Base-by-base conservation (phyloP, 2,888 invertebrate species). In the Drosophila yooni region DNA sequence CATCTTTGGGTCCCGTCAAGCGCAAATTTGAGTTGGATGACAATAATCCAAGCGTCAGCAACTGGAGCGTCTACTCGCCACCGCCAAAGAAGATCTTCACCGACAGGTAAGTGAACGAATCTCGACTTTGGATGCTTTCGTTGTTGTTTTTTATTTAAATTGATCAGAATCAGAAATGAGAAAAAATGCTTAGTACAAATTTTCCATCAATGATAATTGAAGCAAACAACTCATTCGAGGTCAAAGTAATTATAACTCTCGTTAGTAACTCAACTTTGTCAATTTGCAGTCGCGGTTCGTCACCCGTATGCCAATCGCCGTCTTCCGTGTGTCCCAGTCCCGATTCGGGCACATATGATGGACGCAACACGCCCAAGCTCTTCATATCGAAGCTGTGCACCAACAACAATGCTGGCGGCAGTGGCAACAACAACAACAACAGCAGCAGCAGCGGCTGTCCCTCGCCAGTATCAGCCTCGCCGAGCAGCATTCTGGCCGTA, bases 1-100 rank as follows among this genome's bases (percentile, higher is more conserved):
- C 96, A 57, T 95, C 95, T 74, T 94, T 97, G 88, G 96, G 96
- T 57, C 95, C 96, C 0, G 95, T 95, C 27, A 94, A 94, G 76
- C 93, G 95, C 27, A 93, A 93, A 77, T 93, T 93, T 62, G 93
- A 93, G 61, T 69, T 93, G 51, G 93, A 93, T 31, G 93, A 93
- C 27, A 88, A 79, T 63, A 81, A 70, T 51, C 83, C 86, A 27
- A 78, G 79, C 10, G 82, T 73, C 2, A 92, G 91, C 62, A 92
- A 92, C 57, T 92, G 92, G 92, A 92, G 91, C 67, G 81, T 92
- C 15, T 93, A 93, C 56, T 92, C 93, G 0, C 93, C 92, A 18
- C 93, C 93, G 60, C 93, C 93, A n/a, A 93, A 93, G 66, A 93
- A 93, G 77, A 92, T 93, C 54, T 93, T 92, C 46, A 91, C 91